Base-by-base conservation (phyloP, 2,797 vertebrate species). In the Delichon dasypus region DNA sequence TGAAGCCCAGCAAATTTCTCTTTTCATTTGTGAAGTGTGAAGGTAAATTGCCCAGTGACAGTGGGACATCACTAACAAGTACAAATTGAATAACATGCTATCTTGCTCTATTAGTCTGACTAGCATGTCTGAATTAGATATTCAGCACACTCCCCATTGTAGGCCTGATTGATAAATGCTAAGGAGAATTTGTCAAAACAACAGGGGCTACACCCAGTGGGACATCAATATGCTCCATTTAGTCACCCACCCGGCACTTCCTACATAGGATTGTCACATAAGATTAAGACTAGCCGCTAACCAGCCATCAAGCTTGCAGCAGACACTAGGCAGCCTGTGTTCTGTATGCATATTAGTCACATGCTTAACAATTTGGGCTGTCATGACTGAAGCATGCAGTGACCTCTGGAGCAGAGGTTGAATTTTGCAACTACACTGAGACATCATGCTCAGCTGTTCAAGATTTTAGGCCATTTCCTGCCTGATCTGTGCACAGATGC, bases 401-500 rank as follows among this genome's bases (percentile, higher is more conserved):
- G 98, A 98, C 98, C 98, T 98, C 98, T 97, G 97, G 98, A 99
- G 98, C 98, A 98, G 98, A 97, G 96, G 98, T 98, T 98, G 98
- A 97, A 98, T 98, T 98, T 98, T 98, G 97, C 93, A 96, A 94
- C 95, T 97, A 95, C 86, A 91, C 95, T 58, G 91, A 97, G 97
- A 97, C 97, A 98, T 98, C 98, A 96, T 34, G 98, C 98, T 99
- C 98, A 99, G 98, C 98, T 99, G 99, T 98, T 98, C 97, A 98
- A 98, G 98, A 98, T 99, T 99, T 99, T 98, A 99, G 98, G 97
- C 98, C 98, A 98, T 98, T 98, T 98, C 98, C 98, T 98, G 98
- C 98, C 98, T 98, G 98, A 98, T 98, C 98, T 97, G 98, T 97
- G 98, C 98, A 99, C 99, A 99, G 99, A 99, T 99, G 99, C 98